Conservation (phyloP, 37 sponge, comb jelly and placozoan species). For the Cladorhizidae sp. region DNA sequence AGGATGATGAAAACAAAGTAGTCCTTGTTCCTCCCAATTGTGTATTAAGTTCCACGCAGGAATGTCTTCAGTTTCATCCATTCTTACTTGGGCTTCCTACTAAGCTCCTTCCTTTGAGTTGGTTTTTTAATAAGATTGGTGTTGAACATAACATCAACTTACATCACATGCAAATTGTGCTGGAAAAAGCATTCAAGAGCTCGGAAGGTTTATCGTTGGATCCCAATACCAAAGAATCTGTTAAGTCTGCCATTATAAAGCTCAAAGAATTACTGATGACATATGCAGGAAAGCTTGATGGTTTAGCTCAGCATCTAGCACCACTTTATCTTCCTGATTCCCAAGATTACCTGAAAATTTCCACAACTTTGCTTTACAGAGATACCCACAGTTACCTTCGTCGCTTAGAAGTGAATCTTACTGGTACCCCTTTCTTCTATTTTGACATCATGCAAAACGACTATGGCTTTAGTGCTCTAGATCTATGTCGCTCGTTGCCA, state of each 20-base stretch:
- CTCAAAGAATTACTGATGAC: neutral
- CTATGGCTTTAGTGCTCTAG: neutral
- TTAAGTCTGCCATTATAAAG: slow-evolving; percentile 1
- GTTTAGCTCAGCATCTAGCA: neutral
- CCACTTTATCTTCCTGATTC: slow-evolving; percentile 33
- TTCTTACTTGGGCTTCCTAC: slow-evolving; percentile 31
- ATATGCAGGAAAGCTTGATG: neutral
- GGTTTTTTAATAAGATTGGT: slow-evolving; percentile 17
- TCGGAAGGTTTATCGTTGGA: neutral
- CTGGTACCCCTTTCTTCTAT: neutral
- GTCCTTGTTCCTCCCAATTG: slow-evolving; percentile 49
- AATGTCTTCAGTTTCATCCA: slow-evolving; percentile 7
- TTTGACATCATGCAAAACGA: neutral
- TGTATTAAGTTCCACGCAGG: slow-evolving; percentile 8
- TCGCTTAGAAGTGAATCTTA: neutral
- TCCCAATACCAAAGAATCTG: slow-evolving; percentile 20
- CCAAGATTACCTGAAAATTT: neutral
- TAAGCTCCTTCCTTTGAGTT: neutral
- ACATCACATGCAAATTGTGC: slow-evolving; percentile 28
- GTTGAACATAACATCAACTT: slow-evolving; percentile 4
- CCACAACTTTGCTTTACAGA: slow-evolving; percentile 31
- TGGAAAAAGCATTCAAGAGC: slow-evolving; percentile 17
- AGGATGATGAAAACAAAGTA: neutral
- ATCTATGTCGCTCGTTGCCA: slow-evolving; percentile 33
- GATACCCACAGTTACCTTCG: slow-evolving; percentile 18